phyloP scores from a whole-genome alignment of 2,888 invertebrate genomes.

The Drosophila quinaria region DNA sequence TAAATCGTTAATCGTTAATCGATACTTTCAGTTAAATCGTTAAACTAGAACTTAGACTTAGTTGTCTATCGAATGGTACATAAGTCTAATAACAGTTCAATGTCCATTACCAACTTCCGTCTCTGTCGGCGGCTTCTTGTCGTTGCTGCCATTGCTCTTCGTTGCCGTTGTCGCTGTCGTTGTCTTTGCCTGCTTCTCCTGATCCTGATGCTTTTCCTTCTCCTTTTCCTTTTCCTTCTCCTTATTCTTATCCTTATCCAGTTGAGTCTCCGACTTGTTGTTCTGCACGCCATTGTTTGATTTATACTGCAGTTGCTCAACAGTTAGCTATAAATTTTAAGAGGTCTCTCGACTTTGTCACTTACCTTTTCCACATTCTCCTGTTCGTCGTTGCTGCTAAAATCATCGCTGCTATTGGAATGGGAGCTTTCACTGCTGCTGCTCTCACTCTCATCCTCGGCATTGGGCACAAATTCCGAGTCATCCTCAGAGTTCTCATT shows the following conservation, averaged over 20 bases:
- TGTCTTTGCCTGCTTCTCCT: conserved; percentile 26
- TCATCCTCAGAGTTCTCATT: conserved; percentile 79
- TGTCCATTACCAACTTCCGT: conserved; percentile 81
- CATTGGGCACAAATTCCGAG: conserved; percentile 79
- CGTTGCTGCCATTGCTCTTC: conserved; percentile 49
- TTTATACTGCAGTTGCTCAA: conserved; percentile 12
- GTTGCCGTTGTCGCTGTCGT: conserved; percentile 25
- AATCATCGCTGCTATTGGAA: conserved; percentile 47
- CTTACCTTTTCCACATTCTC: conserved; percentile 42
- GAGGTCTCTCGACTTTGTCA: not conserved
- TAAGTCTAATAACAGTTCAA: conserved; percentile 66
- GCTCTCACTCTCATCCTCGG: conserved; percentile 51
- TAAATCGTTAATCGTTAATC: conserved; percentile 70
- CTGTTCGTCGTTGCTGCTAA: conserved; percentile 46
- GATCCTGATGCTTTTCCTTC: conserved; percentile 8
- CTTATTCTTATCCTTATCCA: conserved; percentile 27
- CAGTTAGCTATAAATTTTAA: not conserved
- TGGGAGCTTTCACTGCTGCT: conserved; percentile 40
- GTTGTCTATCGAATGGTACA: conserved; percentile 49
- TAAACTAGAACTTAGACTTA: conserved; percentile 70
- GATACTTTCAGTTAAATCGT: conserved; percentile 65
- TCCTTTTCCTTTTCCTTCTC: not conserved
- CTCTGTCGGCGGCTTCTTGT: conserved; percentile 37
- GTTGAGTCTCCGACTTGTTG: conserved; percentile 13
- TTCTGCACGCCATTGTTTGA: conserved; percentile 4